These are phyloP conservation scores for Noctilio leporinus DNA, from an alignment of 2,113 vertebrate genomes.

Conservation along the genomic window DNA sequence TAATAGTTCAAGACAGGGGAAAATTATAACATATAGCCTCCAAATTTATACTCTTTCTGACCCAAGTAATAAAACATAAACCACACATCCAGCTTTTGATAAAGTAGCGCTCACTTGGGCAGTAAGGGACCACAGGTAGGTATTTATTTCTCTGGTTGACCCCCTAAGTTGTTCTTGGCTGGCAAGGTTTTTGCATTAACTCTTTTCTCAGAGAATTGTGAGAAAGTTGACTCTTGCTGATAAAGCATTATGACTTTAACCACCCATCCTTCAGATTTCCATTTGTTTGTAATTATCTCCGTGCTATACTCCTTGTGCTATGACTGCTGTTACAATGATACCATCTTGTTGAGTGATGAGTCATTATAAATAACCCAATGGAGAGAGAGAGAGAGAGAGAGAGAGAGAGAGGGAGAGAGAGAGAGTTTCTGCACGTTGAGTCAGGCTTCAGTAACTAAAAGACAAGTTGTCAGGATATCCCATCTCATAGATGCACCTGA, in stretches of 20 bases:
- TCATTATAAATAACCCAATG: background rate
- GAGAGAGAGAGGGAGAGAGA: background rate
- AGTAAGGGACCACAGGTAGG: background rate
- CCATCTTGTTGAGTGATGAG: background rate
- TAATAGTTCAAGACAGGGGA: conserved; percentile 28
- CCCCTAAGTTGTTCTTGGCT: conserved; percentile 20
- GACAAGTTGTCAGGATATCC: background rate
- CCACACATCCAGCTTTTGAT: conserved; percentile 26
- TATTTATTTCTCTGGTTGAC: conserved; percentile 44
- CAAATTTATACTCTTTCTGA: conserved; percentile 49
- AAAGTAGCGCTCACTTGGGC: background rate
- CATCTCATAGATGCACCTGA: background rate
- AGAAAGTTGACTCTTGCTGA: background rate
- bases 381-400: background rate
- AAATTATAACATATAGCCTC: conserved; percentile 10
- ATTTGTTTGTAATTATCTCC: background rate
- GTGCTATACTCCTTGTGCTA: background rate
- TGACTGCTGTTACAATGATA: background rate
- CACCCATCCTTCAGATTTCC: background rate
- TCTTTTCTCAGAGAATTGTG: background rate
- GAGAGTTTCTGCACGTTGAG: background rate
- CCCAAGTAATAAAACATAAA: conserved; percentile 43
- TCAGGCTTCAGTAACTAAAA: background rate
- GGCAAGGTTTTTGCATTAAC: background rate
- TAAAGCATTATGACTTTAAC: background rate